phyloP scores from a whole-genome alignment of 2,113 vertebrate genomes.

The Osmerus mordax region DNA sequence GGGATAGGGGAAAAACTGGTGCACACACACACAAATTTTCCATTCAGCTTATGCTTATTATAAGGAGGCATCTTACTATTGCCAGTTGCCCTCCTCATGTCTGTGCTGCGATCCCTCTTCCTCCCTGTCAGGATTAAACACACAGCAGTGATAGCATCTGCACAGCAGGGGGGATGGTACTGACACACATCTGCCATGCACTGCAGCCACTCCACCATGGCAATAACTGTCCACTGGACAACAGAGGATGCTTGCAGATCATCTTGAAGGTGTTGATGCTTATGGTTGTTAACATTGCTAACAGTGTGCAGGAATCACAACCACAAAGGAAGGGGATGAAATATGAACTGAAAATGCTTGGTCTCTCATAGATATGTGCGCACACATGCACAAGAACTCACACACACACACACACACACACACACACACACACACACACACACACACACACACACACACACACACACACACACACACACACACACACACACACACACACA shows the following conservation, averaged over 20 bases:
- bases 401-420: not conserved
- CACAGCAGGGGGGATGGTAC: conserved; percentile 12
- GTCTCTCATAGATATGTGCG: not conserved
- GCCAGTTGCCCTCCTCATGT: not conserved
- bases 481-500: no score
- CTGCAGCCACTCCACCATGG: conserved; percentile 15
- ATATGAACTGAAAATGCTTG: not conserved
- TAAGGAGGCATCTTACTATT: not conserved
- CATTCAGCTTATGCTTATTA: not conserved
- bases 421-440: no score
- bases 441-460: no score
- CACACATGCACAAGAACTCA: not conserved
- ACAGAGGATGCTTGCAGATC: not conserved
- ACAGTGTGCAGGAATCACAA: no score
- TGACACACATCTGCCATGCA: conserved; percentile 23
- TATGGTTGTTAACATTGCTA: not conserved
- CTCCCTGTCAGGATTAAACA: not conserved
- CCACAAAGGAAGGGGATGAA: not conserved
- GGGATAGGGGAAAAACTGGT: no score
- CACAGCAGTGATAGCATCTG: conserved; percentile 30
- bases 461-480: no score
- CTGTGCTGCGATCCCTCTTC: not conserved
- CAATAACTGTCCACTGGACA: conserved; percentile 2
- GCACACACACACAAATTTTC: not conserved
- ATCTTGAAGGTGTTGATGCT: not conserved